A percentile compares a stretch with the other conserved stretches of the same genome.
Conservation (phyloP, 2,113 vertebrate genomes). For the Neopipo cinnamomea region DNA sequence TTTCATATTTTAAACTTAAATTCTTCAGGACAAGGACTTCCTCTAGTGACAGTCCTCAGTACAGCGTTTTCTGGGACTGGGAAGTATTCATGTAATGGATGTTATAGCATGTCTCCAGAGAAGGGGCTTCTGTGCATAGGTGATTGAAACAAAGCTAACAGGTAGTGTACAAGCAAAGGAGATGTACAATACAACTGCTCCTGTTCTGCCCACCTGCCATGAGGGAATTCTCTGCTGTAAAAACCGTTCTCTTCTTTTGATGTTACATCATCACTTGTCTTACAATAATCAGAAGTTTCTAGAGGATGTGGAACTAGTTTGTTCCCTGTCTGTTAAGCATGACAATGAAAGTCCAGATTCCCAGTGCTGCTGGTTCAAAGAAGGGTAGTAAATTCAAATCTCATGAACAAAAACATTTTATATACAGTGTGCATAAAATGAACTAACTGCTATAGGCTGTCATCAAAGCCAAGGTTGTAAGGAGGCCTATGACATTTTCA, state of each 20-base stretch:
- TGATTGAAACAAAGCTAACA: neutral
- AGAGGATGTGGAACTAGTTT: slow-evolving; percentile 4
- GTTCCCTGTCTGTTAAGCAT: neutral
- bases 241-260: neutral
- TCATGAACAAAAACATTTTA: neutral
- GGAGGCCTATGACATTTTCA: neutral
- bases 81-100: neutral
- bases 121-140: neutral
- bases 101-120: neutral
- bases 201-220: neutral
- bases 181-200: neutral
- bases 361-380: neutral
- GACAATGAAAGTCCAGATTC: neutral
- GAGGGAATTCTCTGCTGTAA: neutral
- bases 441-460: neutral
- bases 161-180: neutral
- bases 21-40: neutral
- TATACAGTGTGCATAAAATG: neutral
- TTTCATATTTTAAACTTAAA: neutral
- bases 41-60: neutral
- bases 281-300: neutral
- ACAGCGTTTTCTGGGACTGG: neutral
- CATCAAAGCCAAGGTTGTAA: neutral
- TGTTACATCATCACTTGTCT: neutral
- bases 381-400: neutral